A percentile compares a stretch with the other conserved stretches of the same genome.
Evolutionary conservation across 2,113 vertebrate species (phyloP).

Genomic region (Tauraco erythrolophus): DNA sequence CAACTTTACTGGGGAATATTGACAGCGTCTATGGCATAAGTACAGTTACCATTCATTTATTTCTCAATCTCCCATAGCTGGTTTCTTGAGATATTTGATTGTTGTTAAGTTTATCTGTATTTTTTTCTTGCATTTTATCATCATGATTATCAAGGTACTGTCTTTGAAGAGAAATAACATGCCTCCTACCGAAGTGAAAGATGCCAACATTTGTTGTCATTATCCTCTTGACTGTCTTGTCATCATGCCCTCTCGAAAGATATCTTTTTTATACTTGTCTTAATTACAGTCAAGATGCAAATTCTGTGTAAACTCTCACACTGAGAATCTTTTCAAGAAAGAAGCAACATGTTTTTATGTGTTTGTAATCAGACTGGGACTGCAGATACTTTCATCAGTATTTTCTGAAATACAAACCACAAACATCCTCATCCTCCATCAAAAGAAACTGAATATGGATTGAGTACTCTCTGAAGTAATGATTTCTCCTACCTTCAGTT

Average conservation of each 20-base stretch:
- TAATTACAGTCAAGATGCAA: slow-evolving; percentile 15
- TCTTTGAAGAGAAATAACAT: not conserved
- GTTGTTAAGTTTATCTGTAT: not conserved
- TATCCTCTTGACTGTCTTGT: not conserved
- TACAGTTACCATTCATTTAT: not conserved
- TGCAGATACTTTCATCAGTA: not conserved
- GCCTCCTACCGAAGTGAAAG: not conserved
- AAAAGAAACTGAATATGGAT: not conserved
- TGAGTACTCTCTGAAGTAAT: not conserved
- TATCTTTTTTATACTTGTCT: not conserved
- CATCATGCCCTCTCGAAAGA: not conserved
- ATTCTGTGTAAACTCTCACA: not conserved
- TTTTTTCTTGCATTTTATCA: not conserved
- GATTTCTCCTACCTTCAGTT: not conserved
- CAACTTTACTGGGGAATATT: not conserved
- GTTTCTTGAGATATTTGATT: not conserved
- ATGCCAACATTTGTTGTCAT: not conserved
- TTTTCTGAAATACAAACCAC: not conserved
- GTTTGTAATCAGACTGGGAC: not conserved
- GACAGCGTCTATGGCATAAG: not conserved
- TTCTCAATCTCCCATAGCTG: not conserved
- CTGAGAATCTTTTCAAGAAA: not conserved
- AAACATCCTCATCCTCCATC: not conserved
- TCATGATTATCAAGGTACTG: not conserved
- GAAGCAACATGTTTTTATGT: not conserved